Evolutionary conservation across 2,113 vertebrate genomes (phyloP), one percentile per base, ranked within the genome.

Genomic region (Xiphorhynchus elegans): DNA sequence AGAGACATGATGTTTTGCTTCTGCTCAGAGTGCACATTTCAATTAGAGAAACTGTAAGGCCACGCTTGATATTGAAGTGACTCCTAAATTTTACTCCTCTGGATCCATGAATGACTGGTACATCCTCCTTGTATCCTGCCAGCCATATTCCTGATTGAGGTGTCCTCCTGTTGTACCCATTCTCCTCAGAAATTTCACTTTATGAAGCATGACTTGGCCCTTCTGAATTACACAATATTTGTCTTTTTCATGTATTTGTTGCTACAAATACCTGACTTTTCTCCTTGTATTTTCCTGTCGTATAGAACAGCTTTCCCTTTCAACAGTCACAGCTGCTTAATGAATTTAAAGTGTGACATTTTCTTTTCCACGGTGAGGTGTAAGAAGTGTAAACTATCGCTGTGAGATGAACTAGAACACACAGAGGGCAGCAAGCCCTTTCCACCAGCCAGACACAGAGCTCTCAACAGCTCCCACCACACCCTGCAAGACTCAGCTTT

Each of bases 281-380:
- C 40, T 21, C 17, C 1, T 23, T n/a, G 2, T 44, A 64, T 83
- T 87, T 86, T 49, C 64, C 42, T 33, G 50, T 20, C 58, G 33
- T 13, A 33, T 16, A 66, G 85, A 89, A 63, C 63, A 91, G 63
- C 44, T 88, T 95, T 85, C 58, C 78, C 50, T 89, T 63, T 64
- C 78, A 87, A 69, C 3, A 87, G 74, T 18, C 62, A 73, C 77
- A 91, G 86, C 89, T 83, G 63, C 59, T 84, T 88, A 91, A 93
- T 73, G 76, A 92, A 93, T 75, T 75, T 69, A 18, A 90, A 95
- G 52, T 6, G 72, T 95, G 89, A 94, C 90, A 87, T 94, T 93
- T 88, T 68, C 68, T 90, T 93, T 87, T 86, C 75, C 91, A 92
- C 24, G 28, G 62, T 10, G 72, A 94, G 68, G 46, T 70, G 88